Percentiles rank a stretch among this genome's conserved stretches.
Evolutionary conservation across 2,113 vertebrate genomes (phyloP).

Genomic region (Crotalus tigris): DNA sequence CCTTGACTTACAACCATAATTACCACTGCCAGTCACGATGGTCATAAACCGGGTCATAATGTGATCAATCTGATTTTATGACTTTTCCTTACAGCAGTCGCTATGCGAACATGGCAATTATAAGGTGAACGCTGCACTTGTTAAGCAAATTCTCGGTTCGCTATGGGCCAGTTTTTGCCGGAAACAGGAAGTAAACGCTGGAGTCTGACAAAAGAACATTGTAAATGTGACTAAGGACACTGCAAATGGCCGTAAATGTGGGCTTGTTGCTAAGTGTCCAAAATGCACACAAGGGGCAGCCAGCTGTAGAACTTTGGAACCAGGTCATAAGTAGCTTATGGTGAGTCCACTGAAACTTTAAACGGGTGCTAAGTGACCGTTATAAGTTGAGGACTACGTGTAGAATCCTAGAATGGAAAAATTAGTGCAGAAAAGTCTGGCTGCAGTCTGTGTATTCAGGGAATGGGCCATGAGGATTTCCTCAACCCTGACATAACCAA

Average conservation of each 20-base stretch:
- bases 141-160: not conserved
- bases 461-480: not conserved
- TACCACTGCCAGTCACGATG: not conserved
- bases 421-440: not conserved
- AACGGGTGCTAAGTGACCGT: not conserved
- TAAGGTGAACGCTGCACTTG: not conserved
- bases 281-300: not conserved
- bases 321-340: not conserved
- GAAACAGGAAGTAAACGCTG: too few species aligned
- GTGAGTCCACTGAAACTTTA: not conserved
- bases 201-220: not conserved
- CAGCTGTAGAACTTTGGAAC: not conserved
- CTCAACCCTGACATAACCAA: not conserved
- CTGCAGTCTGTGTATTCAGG: not conserved
- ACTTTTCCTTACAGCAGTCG: not conserved
- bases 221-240: not conserved
- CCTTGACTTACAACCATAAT: not conserved
- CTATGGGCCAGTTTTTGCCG: not conserved
- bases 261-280: too few species aligned
- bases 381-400: not conserved
- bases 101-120: not conserved
- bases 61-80: not conserved
- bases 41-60: not conserved
- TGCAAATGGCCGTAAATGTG: not conserved
- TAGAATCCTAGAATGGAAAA: not conserved